Conservation (phyloP, 2,888 invertebrate species). For the Lepidochitona cinerea region DNA sequence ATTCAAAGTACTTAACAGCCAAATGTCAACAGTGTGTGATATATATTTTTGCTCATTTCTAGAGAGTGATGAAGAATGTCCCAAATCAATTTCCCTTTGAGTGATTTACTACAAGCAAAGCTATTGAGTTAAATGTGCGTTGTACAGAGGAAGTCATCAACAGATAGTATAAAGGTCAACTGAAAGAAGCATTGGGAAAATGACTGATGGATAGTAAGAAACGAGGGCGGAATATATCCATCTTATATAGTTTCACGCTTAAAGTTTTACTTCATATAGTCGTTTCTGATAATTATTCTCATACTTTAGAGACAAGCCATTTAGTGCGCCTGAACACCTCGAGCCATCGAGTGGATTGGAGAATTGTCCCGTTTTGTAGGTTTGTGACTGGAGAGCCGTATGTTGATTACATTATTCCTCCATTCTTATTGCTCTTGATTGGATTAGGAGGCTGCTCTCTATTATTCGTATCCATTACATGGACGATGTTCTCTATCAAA, state of each 20-base stretch:
- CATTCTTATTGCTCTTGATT: background rate
- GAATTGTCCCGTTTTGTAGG: no score
- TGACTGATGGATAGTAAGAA: no score
- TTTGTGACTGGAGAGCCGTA: background rate
- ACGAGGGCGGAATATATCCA: no score
- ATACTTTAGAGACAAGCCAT: no score
- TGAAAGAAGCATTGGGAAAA: no score
- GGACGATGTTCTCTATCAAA: background rate
- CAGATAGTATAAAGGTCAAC: no score
- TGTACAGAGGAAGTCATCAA: background rate
- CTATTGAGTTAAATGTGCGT: background rate
- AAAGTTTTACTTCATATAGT: no score
- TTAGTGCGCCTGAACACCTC: no score
- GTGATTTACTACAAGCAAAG: background rate
- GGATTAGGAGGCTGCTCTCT: background rate
- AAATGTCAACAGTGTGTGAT: background rate
- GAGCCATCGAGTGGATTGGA: no score
- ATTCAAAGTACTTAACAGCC: background rate
- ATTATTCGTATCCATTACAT: conserved; percentile 3
- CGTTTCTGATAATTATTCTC: no score
- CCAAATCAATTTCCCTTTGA: conserved; percentile 1
- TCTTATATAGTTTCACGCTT: no score
- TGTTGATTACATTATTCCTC: background rate
- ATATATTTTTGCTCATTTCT: background rate
- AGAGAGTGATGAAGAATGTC: background rate